Percentiles rank a stretch among this genome's conserved stretches.
Evolutionary conservation across 2,888 invertebrate genomes (phyloP).

Genomic region (Ecliptopera silaceata): DNA sequence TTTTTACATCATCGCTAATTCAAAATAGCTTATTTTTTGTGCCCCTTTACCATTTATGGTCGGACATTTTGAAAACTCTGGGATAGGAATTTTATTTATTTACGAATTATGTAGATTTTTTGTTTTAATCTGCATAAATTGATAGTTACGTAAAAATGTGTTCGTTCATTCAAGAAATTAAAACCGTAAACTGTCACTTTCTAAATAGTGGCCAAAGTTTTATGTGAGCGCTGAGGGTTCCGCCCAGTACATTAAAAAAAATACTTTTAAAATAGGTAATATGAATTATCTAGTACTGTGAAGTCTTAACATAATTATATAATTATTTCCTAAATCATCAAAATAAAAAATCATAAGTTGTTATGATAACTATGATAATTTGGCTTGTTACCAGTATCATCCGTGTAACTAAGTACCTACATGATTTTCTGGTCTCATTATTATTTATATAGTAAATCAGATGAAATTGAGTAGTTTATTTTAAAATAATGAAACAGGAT

Average conservation of each 20-base stretch:
- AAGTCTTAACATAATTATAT: neutral
- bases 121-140: constrained; percentile 21
- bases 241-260: too few species aligned
- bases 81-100: constrained; percentile 28
- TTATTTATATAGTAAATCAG: constrained; percentile 5
- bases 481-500: constrained; percentile 15
- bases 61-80: constrained; percentile 34
- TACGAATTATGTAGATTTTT: constrained; percentile 37
- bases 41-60: constrained; percentile 38
- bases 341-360: constrained; percentile 8
- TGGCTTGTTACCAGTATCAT: neutral
- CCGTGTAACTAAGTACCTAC: neutral
- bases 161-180: constrained; percentile 21
- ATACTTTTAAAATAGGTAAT: too few species aligned
- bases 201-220: constrained; percentile 13
- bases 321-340: constrained; percentile 21
- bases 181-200: constrained; percentile 30
- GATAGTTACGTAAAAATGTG: constrained; percentile 27
- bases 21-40: constrained; percentile 28
- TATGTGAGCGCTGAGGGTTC: too few species aligned
- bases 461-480: constrained; percentile 3
- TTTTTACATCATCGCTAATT: constrained; percentile 60
- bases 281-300: too few species aligned
- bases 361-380: constrained; percentile 36
- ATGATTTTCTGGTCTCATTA: neutral